Base-by-base conservation (phyloP, 2,113 vertebrate species). In the Menidia beryllina region DNA sequence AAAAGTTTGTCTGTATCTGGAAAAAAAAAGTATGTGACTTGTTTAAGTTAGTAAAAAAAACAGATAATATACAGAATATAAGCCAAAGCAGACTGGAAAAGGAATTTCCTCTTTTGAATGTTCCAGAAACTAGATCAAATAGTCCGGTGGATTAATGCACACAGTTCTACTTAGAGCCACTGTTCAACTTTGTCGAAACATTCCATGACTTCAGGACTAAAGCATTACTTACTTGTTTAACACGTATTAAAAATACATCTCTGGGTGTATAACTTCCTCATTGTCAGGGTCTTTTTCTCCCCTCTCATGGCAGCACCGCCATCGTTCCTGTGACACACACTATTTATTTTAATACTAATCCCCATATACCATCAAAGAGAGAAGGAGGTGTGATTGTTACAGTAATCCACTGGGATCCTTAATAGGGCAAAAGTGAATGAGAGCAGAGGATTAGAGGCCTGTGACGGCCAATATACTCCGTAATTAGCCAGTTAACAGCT, bases 401-500 rank as follows among this genome's bases (percentile, higher is more conserved):
- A 77, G 83, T 91, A 90, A 89, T 89, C 87, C 86, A 65, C 53
- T 1, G 63, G 89, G 86, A 85, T 78, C 78, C 85, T 56, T 89
- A 89, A 89, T 88, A n/a, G 82, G 89, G 73, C 62, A 38, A 82
- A 87, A 88, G 89, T 88, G 86, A 89, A 91, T 82, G 79, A 78
- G 81, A 91, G 79, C 11, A 19, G 69, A 72, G 88, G 88, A 91
- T 89, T 90, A 90, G 60, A 69, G 48, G 75, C 24, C 82, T 88
- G 88, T 84, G 88, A 87, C 81, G 83, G 89, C 89, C 83, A 86
- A 87, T 91, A 89, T 89, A 86, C 86, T 84, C 84, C 47, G 62
- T 86, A 90, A 92, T 92, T 90, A 92, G 91, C 81, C 82, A 69
- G 82, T 89, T 92, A 90, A 91, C 85, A 78, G 89, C 82, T 75